phyloP scores from a whole-genome alignment of 2,113 vertebrate species.

The Tor tambroides region DNA sequence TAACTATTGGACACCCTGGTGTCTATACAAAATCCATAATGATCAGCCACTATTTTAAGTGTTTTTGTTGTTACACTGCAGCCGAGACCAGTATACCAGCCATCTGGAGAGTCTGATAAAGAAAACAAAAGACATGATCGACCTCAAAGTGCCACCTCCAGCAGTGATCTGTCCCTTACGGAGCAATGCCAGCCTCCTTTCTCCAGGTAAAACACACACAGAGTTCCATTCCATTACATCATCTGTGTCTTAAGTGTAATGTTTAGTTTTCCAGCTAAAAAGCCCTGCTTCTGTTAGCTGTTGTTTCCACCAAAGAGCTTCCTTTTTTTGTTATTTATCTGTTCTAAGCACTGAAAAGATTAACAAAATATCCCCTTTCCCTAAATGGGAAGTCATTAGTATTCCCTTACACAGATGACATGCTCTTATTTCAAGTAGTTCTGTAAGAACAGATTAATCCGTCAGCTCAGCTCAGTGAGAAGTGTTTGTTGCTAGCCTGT shows the following conservation, averaged over 20 bases:
- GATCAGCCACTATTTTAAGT: not conserved
- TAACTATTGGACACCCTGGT: not conserved
- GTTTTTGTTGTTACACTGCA: slow-evolving; percentile 51
- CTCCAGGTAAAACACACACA: slow-evolving; percentile 76
- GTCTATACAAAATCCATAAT: slow-evolving; percentile 3
- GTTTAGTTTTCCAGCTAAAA: not conserved
- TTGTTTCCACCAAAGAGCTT: not conserved
- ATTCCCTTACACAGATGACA: not conserved
- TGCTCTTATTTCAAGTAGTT: slow-evolving; percentile 12
- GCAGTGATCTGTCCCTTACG: slow-evolving; percentile 90
- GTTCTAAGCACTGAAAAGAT: not conserved
- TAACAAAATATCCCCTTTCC: not conserved
- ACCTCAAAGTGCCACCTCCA: slow-evolving; percentile 89
- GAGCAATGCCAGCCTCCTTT: slow-evolving; percentile 78
- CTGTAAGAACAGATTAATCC: slow-evolving; percentile 9
- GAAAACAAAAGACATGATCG: slow-evolving; percentile 92
- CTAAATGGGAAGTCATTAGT: not conserved
- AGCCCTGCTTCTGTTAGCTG: not conserved
- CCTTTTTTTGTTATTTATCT: not conserved
- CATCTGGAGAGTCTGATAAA: slow-evolving; percentile 98
- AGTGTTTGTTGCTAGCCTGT: not conserved
- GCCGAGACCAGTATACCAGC: slow-evolving; percentile 87
- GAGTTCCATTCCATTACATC: not conserved
- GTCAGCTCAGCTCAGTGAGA: not conserved
- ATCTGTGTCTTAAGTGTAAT: not conserved